phyloP scores from a whole-genome alignment of 2,888 invertebrate species.

The Pilophorus perplexus region DNA sequence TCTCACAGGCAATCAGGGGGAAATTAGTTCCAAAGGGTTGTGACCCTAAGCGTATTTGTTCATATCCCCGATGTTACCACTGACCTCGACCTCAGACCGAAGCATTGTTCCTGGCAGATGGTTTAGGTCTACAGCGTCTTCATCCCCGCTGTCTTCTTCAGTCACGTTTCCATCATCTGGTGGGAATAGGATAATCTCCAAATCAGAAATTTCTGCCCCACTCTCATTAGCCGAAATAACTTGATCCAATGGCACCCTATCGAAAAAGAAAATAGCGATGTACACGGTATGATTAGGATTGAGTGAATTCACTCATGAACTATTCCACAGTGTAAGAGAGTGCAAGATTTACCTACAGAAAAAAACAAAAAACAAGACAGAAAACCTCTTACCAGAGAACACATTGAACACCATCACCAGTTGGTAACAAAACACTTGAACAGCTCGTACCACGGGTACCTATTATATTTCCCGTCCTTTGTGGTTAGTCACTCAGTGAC shows the following conservation, averaged over 20 bases:
- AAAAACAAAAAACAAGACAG: too few species aligned
- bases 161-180: constrained; percentile 32
- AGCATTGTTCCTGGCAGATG: constrained; percentile 18
- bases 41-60: too few species aligned
- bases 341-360: background rate
- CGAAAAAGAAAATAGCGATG: background rate
- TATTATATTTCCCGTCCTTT: too few species aligned
- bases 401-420: too few species aligned
- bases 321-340: constrained; percentile 5
- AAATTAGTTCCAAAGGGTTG: too few species aligned
- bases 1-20: too few species aligned
- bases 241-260: background rate
- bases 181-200: constrained; percentile 31
- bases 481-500: too few species aligned
- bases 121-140: constrained; percentile 24
- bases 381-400: too few species aligned
- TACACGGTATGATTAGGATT: background rate
- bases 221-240: background rate
- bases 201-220: constrained; percentile 47
- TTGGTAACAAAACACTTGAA: background rate
- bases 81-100: constrained; percentile 26
- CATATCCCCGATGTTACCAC: background rate
- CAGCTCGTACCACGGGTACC: background rate
- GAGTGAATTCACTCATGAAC: constrained; percentile 1
- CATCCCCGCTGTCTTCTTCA: constrained; percentile 37